phyloP scores from a whole-genome alignment of 2,888 invertebrate genomes.

The Caradrina clavipalpis region DNA sequence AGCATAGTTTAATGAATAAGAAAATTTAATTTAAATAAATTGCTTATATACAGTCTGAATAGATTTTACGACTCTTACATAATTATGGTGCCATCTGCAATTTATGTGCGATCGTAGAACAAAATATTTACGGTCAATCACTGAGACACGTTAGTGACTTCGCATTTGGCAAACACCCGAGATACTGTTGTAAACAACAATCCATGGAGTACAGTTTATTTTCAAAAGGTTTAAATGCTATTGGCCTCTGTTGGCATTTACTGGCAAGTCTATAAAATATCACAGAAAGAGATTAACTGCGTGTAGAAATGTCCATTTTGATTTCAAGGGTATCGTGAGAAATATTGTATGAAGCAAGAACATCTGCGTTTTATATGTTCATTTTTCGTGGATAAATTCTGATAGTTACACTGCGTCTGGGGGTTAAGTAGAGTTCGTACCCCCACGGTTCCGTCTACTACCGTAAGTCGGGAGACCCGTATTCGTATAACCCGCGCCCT shows the following conservation, averaged over 20 bases:
- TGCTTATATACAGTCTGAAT: too few species aligned
- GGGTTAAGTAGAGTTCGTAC: too few species aligned
- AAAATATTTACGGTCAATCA: slow-evolving; percentile 3
- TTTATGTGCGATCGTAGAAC: not conserved
- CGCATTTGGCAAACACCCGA: slow-evolving; percentile 12
- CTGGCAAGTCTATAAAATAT: slow-evolving; percentile 10
- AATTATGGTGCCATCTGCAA: too few species aligned
- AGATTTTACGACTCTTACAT: too few species aligned
- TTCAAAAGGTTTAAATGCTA: slow-evolving; percentile 29
- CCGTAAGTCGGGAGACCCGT: too few species aligned
- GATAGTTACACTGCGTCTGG: too few species aligned
- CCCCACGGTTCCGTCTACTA: too few species aligned
- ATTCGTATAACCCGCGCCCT: too few species aligned
- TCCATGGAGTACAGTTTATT: not conserved
- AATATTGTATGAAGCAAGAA: not conserved
- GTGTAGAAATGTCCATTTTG: slow-evolving; percentile 23
- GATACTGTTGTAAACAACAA: not conserved
- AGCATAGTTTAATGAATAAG: too few species aligned
- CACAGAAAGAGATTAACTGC: slow-evolving; percentile 21
- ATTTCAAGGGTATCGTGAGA: slow-evolving; percentile 28
- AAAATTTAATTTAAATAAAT: too few species aligned
- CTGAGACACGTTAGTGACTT: not conserved
- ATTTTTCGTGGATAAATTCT: too few species aligned
- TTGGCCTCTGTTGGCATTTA: slow-evolving; percentile 38
- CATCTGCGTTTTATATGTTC: not conserved